Conservation (phyloP, 2,797 vertebrate species). For the Eleutherodactylus coqui region DNA sequence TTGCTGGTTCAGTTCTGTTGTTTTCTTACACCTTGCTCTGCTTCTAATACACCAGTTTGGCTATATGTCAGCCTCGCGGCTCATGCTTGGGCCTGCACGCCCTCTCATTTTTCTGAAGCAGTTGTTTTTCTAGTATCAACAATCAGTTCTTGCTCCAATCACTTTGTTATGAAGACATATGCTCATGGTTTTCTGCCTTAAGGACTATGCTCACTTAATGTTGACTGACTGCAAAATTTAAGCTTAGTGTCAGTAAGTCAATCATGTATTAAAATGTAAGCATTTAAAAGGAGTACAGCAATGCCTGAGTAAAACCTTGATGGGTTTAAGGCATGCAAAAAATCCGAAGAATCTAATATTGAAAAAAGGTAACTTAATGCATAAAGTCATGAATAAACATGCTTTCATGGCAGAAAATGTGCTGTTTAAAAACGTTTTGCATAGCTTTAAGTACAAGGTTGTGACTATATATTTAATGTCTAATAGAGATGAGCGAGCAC, state of each 20-base stretch:
- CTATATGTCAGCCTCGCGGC: conserved; percentile 5
- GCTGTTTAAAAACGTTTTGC: conserved; percentile 28
- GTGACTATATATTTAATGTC: not conserved
- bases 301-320: conserved; percentile 52
- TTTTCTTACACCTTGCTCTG: not conserved
- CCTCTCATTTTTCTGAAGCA: conserved; percentile 33
- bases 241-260: conserved; percentile 61
- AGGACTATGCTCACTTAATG: conserved; percentile 50
- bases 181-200: conserved; percentile 57
- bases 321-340: conserved; percentile 57
- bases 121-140: conserved; percentile 54
- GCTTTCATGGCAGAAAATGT: conserved; percentile 49
- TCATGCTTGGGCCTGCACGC: conserved; percentile 41
- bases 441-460: not conserved
- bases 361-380: conserved; percentile 56
- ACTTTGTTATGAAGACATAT: conserved; percentile 54
- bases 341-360: conserved; percentile 58
- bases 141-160: conserved; percentile 48
- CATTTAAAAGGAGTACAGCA: conserved; percentile 57
- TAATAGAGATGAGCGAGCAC: too few species aligned
- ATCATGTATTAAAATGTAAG: conserved; percentile 62
- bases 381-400: conserved; percentile 62
- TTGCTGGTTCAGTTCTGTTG: not conserved
- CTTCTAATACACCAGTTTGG: conserved; percentile 8
- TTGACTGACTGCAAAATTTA: conserved; percentile 60